Base-by-base conservation (phyloP, 1,140 invertebrate species). In the Hyles vespertilio region DNA sequence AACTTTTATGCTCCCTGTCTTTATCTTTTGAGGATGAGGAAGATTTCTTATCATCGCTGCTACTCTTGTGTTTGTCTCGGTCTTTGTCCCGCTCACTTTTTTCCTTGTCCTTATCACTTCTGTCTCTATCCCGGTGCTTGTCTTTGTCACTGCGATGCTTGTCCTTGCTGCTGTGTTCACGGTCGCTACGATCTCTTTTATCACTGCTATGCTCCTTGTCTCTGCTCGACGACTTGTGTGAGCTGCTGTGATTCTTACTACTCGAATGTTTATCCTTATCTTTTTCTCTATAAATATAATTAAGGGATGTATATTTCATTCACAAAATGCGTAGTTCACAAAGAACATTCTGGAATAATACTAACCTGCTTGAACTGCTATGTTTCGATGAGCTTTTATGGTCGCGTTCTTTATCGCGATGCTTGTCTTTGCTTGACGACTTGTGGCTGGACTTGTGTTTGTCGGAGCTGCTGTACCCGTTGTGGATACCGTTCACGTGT, bases 401-500 rank as follows among this genome's bases (percentile, higher is more conserved):
- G 11, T 93, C 92, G 70, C 92, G 92, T 56, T 93, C 91, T 72
- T 91, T 91, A 71, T 89, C 91, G 62, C 91, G 88, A 65, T 94
- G 92, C 77, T 92, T 93, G 64, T 94, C 92, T 67, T 92, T 94
- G 74, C 93, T 92, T 32, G 93, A 93, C 5, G 93, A 94, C 82
- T 94, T 94, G 78, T 94, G 92, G 61, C 90, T 89, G 53, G 83
- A 88, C 67, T 93, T 93, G 65, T 93, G 92, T 68, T 93, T 93
- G 10, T 92, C 91, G 10, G 88, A 87, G 59, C 79, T 89, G 65
- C 76, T 92, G 70, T 91, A 94, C 56, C 93, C 93, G 82, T 94
- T 93, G 58, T 92, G 92, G 74, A 94, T 89, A 36, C 93, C 93
- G 87, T 94, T 94, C 87, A 94, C 86, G 83, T 93, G 91, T 75